Base-by-base conservation (phyloP, 2,113 vertebrate species). In the Nibea coibor region DNA sequence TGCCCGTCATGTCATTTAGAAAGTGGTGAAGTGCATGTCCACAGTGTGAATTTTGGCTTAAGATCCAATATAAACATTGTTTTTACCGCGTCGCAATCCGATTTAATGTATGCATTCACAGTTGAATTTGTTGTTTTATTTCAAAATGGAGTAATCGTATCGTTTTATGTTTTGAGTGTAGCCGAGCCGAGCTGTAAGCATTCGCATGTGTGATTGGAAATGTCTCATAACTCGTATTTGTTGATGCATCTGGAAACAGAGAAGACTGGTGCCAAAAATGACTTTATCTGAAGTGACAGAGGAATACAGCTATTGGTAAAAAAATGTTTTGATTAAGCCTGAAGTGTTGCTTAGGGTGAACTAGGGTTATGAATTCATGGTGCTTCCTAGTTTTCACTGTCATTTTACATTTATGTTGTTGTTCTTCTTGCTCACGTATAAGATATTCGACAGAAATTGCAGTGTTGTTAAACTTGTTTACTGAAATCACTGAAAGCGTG, bases 171-270 rank as follows among this genome's bases (percentile, higher is more conserved):
- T 77, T 78, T 61, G 77, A 78, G 83, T 82, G 80, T 82, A 77
- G 57, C 75, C 35, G 78, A 75, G 78, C 63, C 69, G 63, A 67
- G 76, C 65, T 72, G 51, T 58, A 63, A 83, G 57, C 28, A 67
- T 50, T 84, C 83, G 47, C 67, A 39, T 65, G 20, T 78, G 73
- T 75, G 50, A 70, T 79, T 80, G 66, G 72, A 74, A 80, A 70
- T 67, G 64, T 81, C 73, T 87, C 77, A 35, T 58, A 45, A 50
- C 58, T 76, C 17, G 0, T 54, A 69, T 53, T 79, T 45, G 48
- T 66, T 85, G 45, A 45, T 67, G 43, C 71, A 90, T 88, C 35
- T 81, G 78, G 78, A 87, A 85, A 71, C 47, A 42, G 57, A 54
- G 62, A 68, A 47, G 51, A 26, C 20, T 24, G 61, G 28, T 22